Percentiles rank a stretch among this genome's conserved stretches.
These are phyloP conservation scores for Mastomys natalensis DNA, from an alignment of 2,113 vertebrate genomes.

Conservation along the genomic window DNA sequence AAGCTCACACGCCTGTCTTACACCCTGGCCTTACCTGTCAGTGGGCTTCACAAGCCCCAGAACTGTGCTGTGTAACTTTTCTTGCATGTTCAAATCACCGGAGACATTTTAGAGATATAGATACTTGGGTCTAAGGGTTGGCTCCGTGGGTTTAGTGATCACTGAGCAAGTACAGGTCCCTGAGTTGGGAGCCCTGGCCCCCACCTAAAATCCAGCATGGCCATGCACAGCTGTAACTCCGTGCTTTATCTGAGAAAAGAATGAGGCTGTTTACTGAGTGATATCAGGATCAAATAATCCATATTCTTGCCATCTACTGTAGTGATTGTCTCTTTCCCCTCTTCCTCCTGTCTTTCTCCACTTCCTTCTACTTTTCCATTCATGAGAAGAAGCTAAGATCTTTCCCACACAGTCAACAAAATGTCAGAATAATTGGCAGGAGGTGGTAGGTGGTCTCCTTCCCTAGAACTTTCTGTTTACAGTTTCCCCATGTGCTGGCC, in stretches of 20 bases:
- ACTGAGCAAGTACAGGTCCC: too few species aligned
- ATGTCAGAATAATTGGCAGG: background rate
- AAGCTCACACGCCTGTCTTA: background rate
- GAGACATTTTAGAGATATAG: background rate
- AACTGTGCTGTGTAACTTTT: background rate
- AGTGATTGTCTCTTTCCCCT: background rate
- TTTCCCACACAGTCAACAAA: background rate
- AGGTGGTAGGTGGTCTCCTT: background rate
- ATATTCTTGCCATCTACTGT: too few species aligned
- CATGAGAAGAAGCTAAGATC: background rate
- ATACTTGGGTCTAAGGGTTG: background rate
- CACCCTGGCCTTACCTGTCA: background rate
- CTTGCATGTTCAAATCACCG: background rate
- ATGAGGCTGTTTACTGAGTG: background rate
- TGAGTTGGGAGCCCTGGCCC: background rate
- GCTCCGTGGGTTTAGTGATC: background rate
- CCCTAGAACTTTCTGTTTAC: background rate
- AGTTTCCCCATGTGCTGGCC: background rate
- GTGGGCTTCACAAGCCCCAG: background rate
- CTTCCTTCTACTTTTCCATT: background rate
- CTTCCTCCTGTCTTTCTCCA: background rate
- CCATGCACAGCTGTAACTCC: background rate
- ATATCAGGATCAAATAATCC: conserved; percentile 9
- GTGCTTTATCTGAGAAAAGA: background rate
- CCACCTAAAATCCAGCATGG: background rate